These are phyloP conservation scores for Takifugu ocellatus DNA, from an alignment of 2,797 vertebrate genomes.

Conservation along the genomic window DNA sequence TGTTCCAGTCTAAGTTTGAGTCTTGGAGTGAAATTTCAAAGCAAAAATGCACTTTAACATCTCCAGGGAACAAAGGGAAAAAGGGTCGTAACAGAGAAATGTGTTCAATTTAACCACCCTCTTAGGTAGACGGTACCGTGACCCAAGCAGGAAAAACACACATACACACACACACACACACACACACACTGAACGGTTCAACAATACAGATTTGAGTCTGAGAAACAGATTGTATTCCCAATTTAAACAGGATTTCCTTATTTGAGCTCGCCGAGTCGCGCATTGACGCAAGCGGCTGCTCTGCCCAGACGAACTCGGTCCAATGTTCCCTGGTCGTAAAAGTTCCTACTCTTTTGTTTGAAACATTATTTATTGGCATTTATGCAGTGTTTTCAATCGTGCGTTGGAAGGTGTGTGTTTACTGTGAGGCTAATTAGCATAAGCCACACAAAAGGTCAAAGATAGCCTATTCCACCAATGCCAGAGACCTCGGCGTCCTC, in stretches of 20 bases:
- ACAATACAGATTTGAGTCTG: slow-evolving; percentile 28
- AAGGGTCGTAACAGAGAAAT: too few relatives aligned
- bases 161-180: too few relatives aligned
- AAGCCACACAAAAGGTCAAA: too few relatives aligned
- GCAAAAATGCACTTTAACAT: slow-evolving; percentile 2
- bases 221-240: slow-evolving; percentile 44
- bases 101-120: too few relatives aligned
- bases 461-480: too few relatives aligned
- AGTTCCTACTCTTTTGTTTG: slow-evolving; percentile 29
- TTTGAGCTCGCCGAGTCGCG: slow-evolving; percentile 48
- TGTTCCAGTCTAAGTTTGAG: too few relatives aligned
- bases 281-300: slow-evolving; percentile 36
- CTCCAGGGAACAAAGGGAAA: not conserved
- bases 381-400: too few relatives aligned
- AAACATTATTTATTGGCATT: slow-evolving; percentile 16
- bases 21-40: too few relatives aligned
- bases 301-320: slow-evolving; percentile 8
- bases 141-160: not conserved
- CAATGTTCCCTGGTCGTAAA: slow-evolving; percentile 41
- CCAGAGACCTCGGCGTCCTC: too few relatives aligned
- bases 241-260: slow-evolving; percentile 58
- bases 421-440: too few relatives aligned
- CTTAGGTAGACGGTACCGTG: too few relatives aligned
- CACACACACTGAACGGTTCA: slow-evolving; percentile 19
- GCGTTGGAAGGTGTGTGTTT: too few relatives aligned